Evolutionary conservation across 2,113 vertebrate species (phyloP).

Genomic region (Colaptes auratus): DNA sequence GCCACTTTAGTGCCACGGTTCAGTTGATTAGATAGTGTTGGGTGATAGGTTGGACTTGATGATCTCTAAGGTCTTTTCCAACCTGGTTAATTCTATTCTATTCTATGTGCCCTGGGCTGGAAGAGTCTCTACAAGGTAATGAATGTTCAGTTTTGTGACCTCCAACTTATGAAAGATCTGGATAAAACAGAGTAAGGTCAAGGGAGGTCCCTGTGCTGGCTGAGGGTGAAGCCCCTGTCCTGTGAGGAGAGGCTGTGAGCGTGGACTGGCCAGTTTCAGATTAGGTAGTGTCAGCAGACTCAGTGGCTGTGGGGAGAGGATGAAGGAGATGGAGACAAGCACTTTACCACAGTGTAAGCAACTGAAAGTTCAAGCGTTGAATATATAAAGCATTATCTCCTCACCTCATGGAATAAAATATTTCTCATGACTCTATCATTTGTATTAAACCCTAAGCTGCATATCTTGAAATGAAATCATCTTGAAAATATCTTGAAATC

Average conservation of each 20-base stretch:
- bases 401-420: background rate
- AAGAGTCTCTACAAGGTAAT: too few relatives aligned
- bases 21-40: too few relatives aligned
- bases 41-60: too few relatives aligned
- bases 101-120: too few relatives aligned
- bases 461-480: background rate
- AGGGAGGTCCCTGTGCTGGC: accelerated
- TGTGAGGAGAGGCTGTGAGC: background rate
- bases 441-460: background rate
- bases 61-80: too few relatives aligned
- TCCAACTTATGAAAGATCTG: background rate
- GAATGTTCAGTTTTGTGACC: background rate
- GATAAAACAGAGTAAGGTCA: background rate
- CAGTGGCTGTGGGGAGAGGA: background rate
- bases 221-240: background rate
- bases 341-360: background rate
- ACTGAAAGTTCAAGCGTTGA: background rate
- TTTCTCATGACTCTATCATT: background rate
- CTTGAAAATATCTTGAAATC: too few relatives aligned
- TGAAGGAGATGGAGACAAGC: background rate
- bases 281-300: background rate
- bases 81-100: too few relatives aligned
- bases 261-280: background rate
- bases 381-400: background rate
- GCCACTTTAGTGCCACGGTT: too few relatives aligned